Conservation (phyloP, 2,113 vertebrate species). For the Oriolus oriolus region DNA sequence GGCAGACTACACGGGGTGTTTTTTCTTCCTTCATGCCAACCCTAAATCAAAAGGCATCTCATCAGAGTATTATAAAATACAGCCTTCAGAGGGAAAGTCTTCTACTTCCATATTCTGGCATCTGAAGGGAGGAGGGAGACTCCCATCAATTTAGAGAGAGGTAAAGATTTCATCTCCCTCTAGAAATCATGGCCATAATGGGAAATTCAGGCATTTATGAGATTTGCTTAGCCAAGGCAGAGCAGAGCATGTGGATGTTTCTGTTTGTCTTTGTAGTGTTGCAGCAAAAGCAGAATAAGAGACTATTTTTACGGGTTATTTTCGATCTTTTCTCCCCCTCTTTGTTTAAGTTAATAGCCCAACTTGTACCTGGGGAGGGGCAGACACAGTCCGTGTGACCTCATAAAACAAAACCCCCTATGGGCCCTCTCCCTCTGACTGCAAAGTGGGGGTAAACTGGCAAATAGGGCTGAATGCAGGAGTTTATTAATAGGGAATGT, state of each 20-base stretch:
- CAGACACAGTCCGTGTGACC: background rate
- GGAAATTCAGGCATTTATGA: conserved; percentile 41
- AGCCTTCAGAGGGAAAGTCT: conserved; percentile 3
- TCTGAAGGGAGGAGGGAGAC: conserved; percentile 34
- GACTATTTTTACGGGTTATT: background rate
- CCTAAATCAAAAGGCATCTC: conserved; percentile 58
- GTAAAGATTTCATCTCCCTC: conserved; percentile 53
- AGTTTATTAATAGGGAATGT: background rate
- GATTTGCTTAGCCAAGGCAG: conserved; percentile 6
- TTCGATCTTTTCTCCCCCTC: rapidly evolving
- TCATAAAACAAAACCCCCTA: background rate
- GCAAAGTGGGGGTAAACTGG: background rate
- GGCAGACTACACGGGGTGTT: background rate
- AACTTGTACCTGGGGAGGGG: rapidly evolving
- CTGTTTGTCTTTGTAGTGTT: background rate
- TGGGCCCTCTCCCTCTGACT: background rate
- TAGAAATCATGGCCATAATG: conserved; percentile 30
- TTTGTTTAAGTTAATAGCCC: background rate
- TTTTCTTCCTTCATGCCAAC: conserved; percentile 23
- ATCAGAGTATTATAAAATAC: conserved; percentile 46
- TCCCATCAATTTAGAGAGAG: conserved; percentile 47
- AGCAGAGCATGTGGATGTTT: background rate
- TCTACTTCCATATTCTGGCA: conserved; percentile 30
- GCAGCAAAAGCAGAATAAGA: background rate
- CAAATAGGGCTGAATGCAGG: background rate